These are phyloP conservation scores for Falco columbarius DNA, from an alignment of 2,797 vertebrate species.

Conservation along the genomic window DNA sequence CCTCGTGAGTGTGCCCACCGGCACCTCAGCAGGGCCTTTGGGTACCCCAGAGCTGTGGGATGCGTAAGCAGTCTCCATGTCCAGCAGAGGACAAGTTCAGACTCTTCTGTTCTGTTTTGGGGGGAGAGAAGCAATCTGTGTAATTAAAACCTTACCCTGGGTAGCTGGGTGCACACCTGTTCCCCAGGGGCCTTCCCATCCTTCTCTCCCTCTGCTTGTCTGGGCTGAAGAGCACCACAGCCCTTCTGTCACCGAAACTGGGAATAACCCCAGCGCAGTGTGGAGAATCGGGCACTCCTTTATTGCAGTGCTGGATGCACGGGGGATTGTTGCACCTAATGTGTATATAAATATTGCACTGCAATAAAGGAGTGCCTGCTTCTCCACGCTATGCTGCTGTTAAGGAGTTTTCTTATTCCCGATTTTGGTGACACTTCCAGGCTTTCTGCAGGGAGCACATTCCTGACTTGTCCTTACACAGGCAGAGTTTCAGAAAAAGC, in stretches of 20 bases:
- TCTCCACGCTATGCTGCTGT: too few species aligned
- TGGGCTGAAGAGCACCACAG: background rate
- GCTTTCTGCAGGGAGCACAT: background rate
- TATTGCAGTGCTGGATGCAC: too few species aligned
- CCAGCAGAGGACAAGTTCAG: background rate
- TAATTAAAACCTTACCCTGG: background rate
- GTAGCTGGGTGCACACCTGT: background rate
- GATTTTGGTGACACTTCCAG: background rate
- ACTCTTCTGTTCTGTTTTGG: background rate
- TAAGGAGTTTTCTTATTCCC: too few species aligned
- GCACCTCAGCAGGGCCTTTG: background rate
- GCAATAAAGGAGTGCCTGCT: too few species aligned
- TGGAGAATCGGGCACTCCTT: too few species aligned
- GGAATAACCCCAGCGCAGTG: too few species aligned
- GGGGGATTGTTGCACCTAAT: too few species aligned
- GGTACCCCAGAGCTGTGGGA: background rate
- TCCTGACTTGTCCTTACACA: background rate
- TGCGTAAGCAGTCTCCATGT: background rate
- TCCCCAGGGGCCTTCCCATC: background rate
- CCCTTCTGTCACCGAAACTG: too few species aligned
- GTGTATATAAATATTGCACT: too few species aligned
- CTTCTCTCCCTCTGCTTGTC: background rate
- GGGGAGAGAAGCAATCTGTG: background rate
- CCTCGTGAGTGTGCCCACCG: rapidly evolving
- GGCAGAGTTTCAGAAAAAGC: background rate